Evolutionary conservation across 2,888 invertebrate species (phyloP), one percentile per base, ranked within the genome.

Genomic region (Mycalesis mineus): DNA sequence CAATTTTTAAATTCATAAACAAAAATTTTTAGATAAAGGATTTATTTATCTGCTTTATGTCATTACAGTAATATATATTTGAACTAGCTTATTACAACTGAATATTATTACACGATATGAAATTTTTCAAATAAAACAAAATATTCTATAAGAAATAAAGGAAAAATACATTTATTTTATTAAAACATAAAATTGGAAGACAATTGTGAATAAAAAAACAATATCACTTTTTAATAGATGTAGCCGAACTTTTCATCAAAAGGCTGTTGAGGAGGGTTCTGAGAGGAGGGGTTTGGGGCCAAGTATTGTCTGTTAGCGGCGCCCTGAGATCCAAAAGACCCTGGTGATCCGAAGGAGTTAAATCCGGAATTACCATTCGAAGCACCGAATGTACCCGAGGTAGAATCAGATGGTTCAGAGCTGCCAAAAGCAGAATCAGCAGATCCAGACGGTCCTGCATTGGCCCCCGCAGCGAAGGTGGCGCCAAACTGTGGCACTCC

Each of bases 301-400:
- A 82, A 69, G 71, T 88, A 87, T 65, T 87, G 86, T 51, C 82
- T 80, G 69, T 70, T 81, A 57, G 78, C 60, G n/a, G 77, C 70
- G 0, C 73, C 75, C 17, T 70, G 63, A 22, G 65, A 56, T 39
- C 57, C 61, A 8, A 56, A 62, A 2, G 31, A 14, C 1, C 57
- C 49, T 45, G 29, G 45, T 8, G 29, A 14, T 29, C 64, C 62
- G 47, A 60, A 57, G 9, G 51, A 55, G 22, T 22, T 45, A n/a
- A 56, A 60, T n/a, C 60, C 61, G 36, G 61, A 62, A 5, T 45
- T 49, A 9, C 49, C 47, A 17, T 29, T 48, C 1, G 41, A 15
- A 7, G 60, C 50, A 7, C 63, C 61, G 42, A 57, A 56, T 49
- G 15, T 7, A 15, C 47, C 47, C 11, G 15, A 11, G 47, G 31